A percentile compares a stretch with the other conserved stretches of the same genome.
These are phyloP conservation scores for Sylvicola fuscatus DNA, from an alignment of 2,888 invertebrate genomes.

Conservation along the genomic window DNA sequence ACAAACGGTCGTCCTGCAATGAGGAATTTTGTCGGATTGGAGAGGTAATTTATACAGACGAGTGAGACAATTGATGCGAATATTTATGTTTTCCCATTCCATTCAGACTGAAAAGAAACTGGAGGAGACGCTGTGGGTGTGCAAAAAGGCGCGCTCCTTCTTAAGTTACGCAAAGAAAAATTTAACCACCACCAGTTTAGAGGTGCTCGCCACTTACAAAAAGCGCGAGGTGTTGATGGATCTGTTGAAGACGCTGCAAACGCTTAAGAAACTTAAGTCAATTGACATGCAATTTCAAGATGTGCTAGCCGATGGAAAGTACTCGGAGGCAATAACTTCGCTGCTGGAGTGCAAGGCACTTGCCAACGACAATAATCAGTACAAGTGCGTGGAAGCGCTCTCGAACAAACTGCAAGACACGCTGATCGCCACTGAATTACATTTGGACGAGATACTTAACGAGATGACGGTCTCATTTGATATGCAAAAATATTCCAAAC, in stretches of 20 bases:
- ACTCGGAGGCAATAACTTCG: constrained; percentile 75
- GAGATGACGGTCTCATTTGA: constrained; percentile 49
- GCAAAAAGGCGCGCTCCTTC: constrained; percentile 48
- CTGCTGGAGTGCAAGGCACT: constrained; percentile 73
- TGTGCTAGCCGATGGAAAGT: constrained; percentile 64
- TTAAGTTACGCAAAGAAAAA: constrained; percentile 58
- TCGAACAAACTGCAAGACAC: constrained; percentile 77
- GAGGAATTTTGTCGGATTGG: constrained; percentile 62
- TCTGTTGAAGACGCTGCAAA: constrained; percentile 56
- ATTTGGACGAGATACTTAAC: constrained; percentile 68
- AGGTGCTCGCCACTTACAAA: constrained; percentile 77
- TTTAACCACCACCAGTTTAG: constrained; percentile 66
- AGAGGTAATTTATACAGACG: constrained; percentile 20
- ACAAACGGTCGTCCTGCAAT: constrained; percentile 75
- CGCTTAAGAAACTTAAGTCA: constrained; percentile 63
- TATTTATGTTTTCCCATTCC: too few relatives aligned
- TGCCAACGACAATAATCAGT: constrained; percentile 68
- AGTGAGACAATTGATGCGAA: too few relatives aligned
- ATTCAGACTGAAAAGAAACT: constrained; percentile 40
- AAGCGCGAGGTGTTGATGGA: constrained; percentile 68
- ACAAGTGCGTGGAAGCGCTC: constrained; percentile 76
- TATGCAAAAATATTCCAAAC: constrained; percentile 51
- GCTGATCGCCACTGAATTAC: constrained; percentile 74
- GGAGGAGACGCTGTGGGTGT: constrained; percentile 44
- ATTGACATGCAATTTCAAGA: constrained; percentile 71